Evolutionary conservation across 2,797 vertebrate species (phyloP).

Genomic region (Picus viridis): DNA sequence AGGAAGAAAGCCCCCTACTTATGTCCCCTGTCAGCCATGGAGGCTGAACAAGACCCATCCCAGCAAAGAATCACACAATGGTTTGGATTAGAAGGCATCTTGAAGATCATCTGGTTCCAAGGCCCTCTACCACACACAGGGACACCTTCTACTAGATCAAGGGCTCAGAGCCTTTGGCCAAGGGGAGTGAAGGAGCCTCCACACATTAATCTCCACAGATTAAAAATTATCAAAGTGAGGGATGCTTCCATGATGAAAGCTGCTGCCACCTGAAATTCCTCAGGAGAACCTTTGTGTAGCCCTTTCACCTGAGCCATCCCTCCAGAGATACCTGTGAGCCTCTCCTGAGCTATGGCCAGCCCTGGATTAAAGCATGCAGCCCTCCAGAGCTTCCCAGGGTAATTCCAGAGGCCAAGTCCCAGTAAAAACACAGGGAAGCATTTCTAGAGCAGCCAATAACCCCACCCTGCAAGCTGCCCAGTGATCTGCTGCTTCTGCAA

Average conservation of each 20-base stretch:
- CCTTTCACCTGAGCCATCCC: not conserved
- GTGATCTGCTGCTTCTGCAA: not conserved
- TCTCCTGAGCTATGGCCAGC: not conserved
- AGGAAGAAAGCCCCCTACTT: not conserved
- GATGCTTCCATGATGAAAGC: not conserved
- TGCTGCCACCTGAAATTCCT: not conserved
- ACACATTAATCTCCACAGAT: accelerated
- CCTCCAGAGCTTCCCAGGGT: not conserved
- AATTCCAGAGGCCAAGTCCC: not conserved
- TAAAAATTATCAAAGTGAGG: accelerated
- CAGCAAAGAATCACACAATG: not conserved
- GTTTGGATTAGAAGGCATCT: not conserved
- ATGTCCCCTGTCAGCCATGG: accelerated
- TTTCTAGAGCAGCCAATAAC: accelerated
- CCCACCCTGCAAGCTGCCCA: accelerated
- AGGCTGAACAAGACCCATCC: not conserved
- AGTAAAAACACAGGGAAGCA: accelerated
- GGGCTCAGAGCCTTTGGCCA: not conserved
- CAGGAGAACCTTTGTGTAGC: not conserved
- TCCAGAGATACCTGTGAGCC: accelerated
- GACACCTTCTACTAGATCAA: not conserved
- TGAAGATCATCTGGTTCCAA: no score
- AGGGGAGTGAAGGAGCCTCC: accelerated
- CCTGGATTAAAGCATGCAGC: not conserved
- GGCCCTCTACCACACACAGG: no score